Evolutionary conservation across 2,888 invertebrate genomes (phyloP).

Genomic region (Chironomus tentans): DNA sequence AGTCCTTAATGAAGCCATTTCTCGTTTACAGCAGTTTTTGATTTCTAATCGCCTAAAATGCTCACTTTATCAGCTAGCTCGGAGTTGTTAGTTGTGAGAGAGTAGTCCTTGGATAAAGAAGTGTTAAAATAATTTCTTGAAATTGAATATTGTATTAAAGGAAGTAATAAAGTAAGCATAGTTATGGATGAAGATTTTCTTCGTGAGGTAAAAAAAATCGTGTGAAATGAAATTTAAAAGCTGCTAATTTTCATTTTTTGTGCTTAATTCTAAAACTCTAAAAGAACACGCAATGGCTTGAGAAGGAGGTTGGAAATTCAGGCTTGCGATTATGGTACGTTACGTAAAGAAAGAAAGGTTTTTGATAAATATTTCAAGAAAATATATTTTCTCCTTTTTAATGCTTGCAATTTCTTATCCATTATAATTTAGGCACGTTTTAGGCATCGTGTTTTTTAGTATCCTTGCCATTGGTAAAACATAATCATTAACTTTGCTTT

Average conservation of each 20-base stretch:
- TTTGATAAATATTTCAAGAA: constrained; percentile 41
- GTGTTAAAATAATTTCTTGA: background rate
- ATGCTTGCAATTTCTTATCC: constrained; percentile 44
- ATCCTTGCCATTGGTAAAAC: background rate
- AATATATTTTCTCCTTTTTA: too few species aligned
- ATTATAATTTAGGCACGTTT: constrained; percentile 33
- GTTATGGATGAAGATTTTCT: background rate
- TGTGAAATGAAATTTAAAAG: background rate
- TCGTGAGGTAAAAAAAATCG: background rate
- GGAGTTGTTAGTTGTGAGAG: background rate
- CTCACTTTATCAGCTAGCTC: background rate
- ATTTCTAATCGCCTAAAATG: background rate
- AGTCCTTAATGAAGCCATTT: background rate
- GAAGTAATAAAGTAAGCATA: too few species aligned
- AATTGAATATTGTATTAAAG: background rate
- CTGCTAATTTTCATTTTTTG: background rate
- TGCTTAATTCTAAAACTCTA: too few species aligned
- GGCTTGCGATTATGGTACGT: constrained; percentile 76
- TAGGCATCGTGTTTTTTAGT: constrained; percentile 3
- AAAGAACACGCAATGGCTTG: constrained; percentile 55
- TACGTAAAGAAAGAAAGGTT: constrained; percentile 49
- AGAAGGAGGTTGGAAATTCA: constrained; percentile 52
- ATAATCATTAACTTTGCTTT: background rate
- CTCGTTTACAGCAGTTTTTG: background rate
- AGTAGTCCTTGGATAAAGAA: background rate